Evolutionary conservation across 2,797 vertebrate genomes (phyloP), one percentile per base, ranked within the genome.

Genomic region (Coregonus ussuriensis): DNA sequence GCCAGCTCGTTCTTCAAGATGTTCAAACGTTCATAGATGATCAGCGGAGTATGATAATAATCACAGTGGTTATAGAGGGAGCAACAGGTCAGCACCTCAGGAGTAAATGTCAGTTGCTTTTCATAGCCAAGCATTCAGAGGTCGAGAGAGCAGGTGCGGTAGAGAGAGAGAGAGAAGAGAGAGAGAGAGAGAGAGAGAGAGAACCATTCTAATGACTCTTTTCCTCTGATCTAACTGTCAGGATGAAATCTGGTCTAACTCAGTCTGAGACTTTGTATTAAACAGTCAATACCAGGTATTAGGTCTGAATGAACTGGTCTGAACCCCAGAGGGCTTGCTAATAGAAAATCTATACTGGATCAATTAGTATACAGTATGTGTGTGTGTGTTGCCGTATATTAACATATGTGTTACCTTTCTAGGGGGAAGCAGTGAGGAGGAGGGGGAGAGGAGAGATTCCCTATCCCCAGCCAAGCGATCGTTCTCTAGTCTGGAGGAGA

Each of bases 321-420:
- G 95, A 93, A 95, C 95, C 96, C 95, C 95, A 92, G 93, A 96
- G 96, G 95, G 94, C 96, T 97, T 91, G 92, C 95, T 99, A 99
- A 99, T 98, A 96, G 96, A 95, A 96, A 99, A 98, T 98, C 97
- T 96, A 99, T 99, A 95, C 88, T 71, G 88, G 95, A 97, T 98
- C 97, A 95, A 97, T 99, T 95, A 31, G 29, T 66, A 80, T 54
- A 7, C 6, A 9, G 76, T 86, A 77, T 77, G 79, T 84, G 74
- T 86, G 75, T 81, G 87, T 84, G 85, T 68, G 86, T 78, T 72
- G 41, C 78, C 21, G 59, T 62, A n/a, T 62, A 9, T 62, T n/a
- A 62, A 25, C 59, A 41, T 41, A 62, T 62, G 59, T 62, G 59
- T 11, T 41, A 62, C 59, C 59, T 9, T 56, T 72, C 3, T 33